phyloP scores from a whole-genome alignment of 2,888 invertebrate genomes.

The Rhamphomyia laevipes region DNA sequence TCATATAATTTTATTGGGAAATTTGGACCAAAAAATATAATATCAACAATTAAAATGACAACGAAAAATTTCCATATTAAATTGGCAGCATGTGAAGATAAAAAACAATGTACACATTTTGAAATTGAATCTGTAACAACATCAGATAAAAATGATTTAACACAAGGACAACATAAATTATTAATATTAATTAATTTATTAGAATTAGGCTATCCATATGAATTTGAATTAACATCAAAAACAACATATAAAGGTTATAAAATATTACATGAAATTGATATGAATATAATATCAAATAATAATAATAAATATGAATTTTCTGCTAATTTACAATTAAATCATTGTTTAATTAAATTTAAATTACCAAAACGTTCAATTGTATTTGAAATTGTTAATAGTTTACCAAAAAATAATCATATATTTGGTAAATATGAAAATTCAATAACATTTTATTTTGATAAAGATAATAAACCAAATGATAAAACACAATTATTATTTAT shows the following conservation, averaged over 20 bases:
- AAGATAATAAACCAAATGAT: slow-evolving; percentile 55
- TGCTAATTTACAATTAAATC: slow-evolving; percentile 49
- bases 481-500: slow-evolving; percentile 47
- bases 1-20: slow-evolving; percentile 54
- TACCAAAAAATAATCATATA: slow-evolving; percentile 36
- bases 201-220: slow-evolving; percentile 60
- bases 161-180: slow-evolving; percentile 46
- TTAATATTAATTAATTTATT: slow-evolving; percentile 58
- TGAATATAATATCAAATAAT: slow-evolving; percentile 57
- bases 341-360: slow-evolving; percentile 49
- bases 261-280: slow-evolving; percentile 54
- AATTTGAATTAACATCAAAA: slow-evolving; percentile 57
- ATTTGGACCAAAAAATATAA: slow-evolving; percentile 56
- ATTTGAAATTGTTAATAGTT: slow-evolving; percentile 44
- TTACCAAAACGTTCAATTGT: slow-evolving; percentile 58
- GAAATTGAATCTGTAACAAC: slow-evolving; percentile 38
- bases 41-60: slow-evolving; percentile 57
- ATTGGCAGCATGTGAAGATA: slow-evolving; percentile 64
- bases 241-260: slow-evolving; percentile 47
- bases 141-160: slow-evolving; percentile 21
- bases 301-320: slow-evolving; percentile 61
- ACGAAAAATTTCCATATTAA: slow-evolving; percentile 60
- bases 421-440: slow-evolving; percentile 53
- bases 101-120: slow-evolving; percentile 64
- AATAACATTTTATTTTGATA: slow-evolving; percentile 54